Evolutionary conservation across 2,888 invertebrate genomes (phyloP).

Genomic region (Scaptomyza reducta): DNA sequence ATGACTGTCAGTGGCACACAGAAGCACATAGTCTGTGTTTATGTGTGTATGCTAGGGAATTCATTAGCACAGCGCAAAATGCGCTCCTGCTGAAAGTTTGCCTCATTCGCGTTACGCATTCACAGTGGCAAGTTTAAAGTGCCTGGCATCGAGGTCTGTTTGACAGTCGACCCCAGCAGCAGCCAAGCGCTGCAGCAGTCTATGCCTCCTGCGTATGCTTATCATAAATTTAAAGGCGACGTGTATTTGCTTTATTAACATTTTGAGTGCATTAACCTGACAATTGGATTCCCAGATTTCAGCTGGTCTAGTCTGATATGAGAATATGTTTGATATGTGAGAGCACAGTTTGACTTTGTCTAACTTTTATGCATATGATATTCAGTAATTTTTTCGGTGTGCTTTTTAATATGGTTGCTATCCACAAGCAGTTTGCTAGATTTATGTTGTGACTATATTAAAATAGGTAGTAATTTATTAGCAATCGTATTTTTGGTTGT

Average conservation of each 20-base stretch:
- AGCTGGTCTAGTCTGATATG: neutral
- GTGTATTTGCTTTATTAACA: conserved; percentile 66
- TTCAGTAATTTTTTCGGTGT: no score
- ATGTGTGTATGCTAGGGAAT: conserved; percentile 67
- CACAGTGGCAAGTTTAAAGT: conserved; percentile 64
- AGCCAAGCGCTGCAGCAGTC: neutral
- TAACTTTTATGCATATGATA: no score
- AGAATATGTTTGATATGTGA: neutral
- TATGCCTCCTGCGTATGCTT: conserved; percentile 66
- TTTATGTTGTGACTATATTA: no score
- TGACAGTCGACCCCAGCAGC: conserved; percentile 17
- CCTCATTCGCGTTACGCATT: conserved; percentile 11
- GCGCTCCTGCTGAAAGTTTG: conserved; percentile 49
- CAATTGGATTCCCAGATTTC: conserved; percentile 60
- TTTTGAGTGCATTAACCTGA: conserved; percentile 76
- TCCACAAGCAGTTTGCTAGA: no score
- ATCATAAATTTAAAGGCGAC: conserved; percentile 73
- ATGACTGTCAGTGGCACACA: conserved; percentile 60
- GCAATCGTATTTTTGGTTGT: neutral
- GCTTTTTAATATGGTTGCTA: no score
- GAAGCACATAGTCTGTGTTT: conserved; percentile 24
- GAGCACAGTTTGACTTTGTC: no score
- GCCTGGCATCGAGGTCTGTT: conserved; percentile 36
- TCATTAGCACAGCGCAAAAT: conserved; percentile 69
- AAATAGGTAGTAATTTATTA: neutral